A percentile compares a stretch with the other conserved stretches of the same genome.
Conservation (phyloP, 2,888 invertebrate genomes). For the Notodonta dromedarius region DNA sequence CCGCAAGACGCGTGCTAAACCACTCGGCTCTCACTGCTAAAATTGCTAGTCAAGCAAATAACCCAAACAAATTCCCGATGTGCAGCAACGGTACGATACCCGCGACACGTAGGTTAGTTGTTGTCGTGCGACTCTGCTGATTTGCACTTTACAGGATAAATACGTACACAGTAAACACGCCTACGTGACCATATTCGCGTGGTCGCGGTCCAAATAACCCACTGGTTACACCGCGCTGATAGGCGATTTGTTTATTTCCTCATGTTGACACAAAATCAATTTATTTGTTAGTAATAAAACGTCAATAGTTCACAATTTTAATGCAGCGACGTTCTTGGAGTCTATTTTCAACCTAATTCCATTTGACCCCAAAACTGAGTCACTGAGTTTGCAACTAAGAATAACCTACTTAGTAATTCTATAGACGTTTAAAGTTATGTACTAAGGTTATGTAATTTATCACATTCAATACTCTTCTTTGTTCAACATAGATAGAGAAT, state of each 20-base stretch:
- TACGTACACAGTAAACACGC: constrained; percentile 11
- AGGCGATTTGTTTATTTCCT: constrained; percentile 6
- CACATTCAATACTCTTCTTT: too few species aligned
- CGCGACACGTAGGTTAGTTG: constrained; percentile 17
- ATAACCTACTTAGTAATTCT: too few species aligned
- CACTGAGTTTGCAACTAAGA: too few species aligned
- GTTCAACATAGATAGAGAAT: too few species aligned
- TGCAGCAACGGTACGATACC: not conserved
- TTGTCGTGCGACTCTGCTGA: not conserved
- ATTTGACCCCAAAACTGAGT: too few species aligned
- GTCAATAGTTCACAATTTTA: too few species aligned
- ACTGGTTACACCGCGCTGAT: not conserved
- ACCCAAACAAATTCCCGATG: not conserved
- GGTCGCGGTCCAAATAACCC: constrained; percentile 17
- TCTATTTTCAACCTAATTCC: too few species aligned
- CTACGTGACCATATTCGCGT: constrained; percentile 40
- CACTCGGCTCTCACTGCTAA: too few species aligned
- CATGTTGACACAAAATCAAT: not conserved
- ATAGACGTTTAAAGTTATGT: too few species aligned
- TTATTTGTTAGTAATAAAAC: not conserved
- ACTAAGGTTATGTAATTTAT: too few species aligned
- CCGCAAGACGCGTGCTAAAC: too few species aligned
- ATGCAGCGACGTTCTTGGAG: too few species aligned
- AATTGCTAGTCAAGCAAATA: not conserved
- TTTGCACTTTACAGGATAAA: constrained; percentile 32